A percentile compares a stretch with the other conserved stretches of the same genome.
Conservation (phyloP, 2,113 vertebrate species). For the Rattus rattus region DNA sequence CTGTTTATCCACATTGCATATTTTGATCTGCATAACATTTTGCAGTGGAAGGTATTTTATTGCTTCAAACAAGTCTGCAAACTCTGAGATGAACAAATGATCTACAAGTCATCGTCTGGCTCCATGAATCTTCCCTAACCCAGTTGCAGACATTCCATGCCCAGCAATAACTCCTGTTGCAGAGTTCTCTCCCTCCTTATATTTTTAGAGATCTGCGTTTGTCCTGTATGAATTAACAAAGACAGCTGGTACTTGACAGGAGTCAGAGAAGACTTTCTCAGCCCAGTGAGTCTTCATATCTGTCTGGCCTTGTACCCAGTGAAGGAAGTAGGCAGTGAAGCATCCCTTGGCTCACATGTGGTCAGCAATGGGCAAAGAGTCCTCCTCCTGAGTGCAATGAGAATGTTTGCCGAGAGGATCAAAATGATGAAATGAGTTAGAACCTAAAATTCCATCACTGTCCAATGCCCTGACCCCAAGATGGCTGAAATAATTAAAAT, state of each 20-base stretch:
- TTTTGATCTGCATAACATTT: background rate
- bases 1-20: background rate
- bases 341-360: background rate
- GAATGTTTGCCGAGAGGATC: background rate
- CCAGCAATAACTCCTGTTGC: background rate
- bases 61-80: conserved; percentile 30
- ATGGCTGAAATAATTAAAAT: conserved; percentile 30
- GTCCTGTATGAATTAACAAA: background rate
- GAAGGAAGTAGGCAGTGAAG: background rate
- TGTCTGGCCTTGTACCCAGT: background rate
- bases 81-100: conserved; percentile 38
- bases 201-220: background rate
- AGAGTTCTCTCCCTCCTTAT: background rate
- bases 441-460: background rate
- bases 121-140: conserved; percentile 3
- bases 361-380: background rate
- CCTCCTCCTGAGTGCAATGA: background rate
- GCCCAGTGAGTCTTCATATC: background rate
- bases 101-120: conserved; percentile 2
- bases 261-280: background rate
- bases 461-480: background rate
- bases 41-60: conserved; percentile 21
- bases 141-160: background rate
- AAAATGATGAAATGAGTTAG: conserved; percentile 6
- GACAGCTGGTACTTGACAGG: background rate